Evolutionary conservation across 2,797 vertebrate genomes (phyloP).

Genomic region (Gymnoscopelus microlampas): DNA sequence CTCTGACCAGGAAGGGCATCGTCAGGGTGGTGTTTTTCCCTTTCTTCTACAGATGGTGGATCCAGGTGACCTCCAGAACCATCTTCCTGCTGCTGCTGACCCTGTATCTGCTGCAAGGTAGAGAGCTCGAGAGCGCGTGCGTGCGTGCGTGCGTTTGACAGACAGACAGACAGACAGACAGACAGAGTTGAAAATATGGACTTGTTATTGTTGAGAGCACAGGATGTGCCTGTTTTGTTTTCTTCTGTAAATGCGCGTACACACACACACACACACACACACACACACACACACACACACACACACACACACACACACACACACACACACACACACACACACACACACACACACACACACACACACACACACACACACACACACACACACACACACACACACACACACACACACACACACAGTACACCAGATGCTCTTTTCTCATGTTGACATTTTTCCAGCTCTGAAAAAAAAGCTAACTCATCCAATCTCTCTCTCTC

Average conservation of each 20-base stretch:
- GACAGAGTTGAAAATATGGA: too few relatives aligned
- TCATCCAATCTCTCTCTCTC: not conserved
- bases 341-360: too few relatives aligned
- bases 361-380: too few relatives aligned
- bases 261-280: not conserved
- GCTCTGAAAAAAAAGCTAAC: too few relatives aligned
- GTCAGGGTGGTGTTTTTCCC: conserved; percentile 98
- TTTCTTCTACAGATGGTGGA: conserved; percentile 98
- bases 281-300: not conserved
- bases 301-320: not conserved
- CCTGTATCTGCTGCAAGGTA: conserved; percentile 97
- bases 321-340: too few relatives aligned
- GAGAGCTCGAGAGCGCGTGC: not conserved
- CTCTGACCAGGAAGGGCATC: conserved; percentile 97
- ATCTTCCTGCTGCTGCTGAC: conserved; percentile 93
- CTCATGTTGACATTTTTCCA: too few relatives aligned
- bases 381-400: too few relatives aligned
- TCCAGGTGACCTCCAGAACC: conserved; percentile 95
- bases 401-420: too few relatives aligned
- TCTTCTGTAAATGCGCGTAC: not conserved
- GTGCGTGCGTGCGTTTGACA: not conserved
- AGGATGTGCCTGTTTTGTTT: too few relatives aligned
- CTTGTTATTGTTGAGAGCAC: too few relatives aligned
- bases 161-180: not conserved
- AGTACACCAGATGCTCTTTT: too few relatives aligned